Percentiles rank a stretch among this genome's conserved stretches.
Evolutionary conservation across 2,113 vertebrate species (phyloP).

Genomic region (Cryptomyrus ogoouensis): DNA sequence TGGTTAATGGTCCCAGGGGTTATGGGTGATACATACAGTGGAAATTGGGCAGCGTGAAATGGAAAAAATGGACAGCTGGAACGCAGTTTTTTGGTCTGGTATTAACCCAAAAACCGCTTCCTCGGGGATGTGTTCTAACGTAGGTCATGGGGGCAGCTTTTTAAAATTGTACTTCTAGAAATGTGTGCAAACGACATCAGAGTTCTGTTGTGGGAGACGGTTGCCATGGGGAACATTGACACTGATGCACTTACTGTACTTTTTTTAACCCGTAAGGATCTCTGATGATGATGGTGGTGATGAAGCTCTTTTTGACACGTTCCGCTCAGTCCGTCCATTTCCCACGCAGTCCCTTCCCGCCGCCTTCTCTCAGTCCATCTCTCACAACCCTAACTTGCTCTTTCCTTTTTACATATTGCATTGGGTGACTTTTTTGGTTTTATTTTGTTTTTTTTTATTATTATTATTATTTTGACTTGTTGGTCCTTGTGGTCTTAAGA

Average conservation of each 20-base stretch:
- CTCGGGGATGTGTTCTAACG: not conserved
- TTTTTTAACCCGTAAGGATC: not conserved
- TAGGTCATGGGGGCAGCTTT: not conserved
- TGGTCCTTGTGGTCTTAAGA: slow-evolving; percentile 70
- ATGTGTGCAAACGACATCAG: not conserved
- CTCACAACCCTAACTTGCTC: not conserved
- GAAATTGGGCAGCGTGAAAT: not conserved
- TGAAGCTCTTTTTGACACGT: slow-evolving; percentile 30
- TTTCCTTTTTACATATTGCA: slow-evolving; percentile 40
- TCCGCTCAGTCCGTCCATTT: slow-evolving; percentile 28
- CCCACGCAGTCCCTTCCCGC: not conserved
- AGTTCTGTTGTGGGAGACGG: not conserved
- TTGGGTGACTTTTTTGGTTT: slow-evolving; percentile 35
- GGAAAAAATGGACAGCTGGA: not conserved
- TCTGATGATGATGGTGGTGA: not conserved
- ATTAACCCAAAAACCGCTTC: not conserved
- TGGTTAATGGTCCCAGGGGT: not conserved
- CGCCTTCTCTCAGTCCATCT: not conserved
- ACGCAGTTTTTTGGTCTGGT: not conserved
- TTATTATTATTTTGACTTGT: slow-evolving; percentile 39
- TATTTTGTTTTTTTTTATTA: not conserved
- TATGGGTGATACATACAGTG: not conserved
- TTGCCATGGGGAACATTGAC: not conserved
- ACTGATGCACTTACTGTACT: slow-evolving; percentile 20
- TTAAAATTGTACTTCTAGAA: not conserved